Evolutionary conservation across 2,113 vertebrate species (phyloP).

Genomic region (Puma concolor): DNA sequence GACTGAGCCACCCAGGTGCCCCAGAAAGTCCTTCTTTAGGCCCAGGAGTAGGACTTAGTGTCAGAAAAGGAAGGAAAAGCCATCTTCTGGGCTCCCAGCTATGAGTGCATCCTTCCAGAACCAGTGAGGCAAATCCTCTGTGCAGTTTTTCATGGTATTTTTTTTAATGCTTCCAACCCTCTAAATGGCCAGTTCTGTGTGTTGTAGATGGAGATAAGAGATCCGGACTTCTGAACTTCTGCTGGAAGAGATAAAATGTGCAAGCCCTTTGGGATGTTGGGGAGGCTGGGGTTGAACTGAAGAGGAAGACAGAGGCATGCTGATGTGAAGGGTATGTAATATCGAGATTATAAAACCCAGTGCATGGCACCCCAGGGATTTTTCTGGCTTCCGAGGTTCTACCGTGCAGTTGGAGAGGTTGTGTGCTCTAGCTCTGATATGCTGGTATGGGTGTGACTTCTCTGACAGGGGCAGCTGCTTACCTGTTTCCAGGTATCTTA

Average conservation of each 20-base stretch:
- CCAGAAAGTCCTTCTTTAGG: neutral
- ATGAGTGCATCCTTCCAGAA: neutral
- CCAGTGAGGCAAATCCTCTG: neutral
- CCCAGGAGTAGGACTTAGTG: neutral
- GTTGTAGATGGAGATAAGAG: conserved; percentile 56
- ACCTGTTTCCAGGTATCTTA: neutral
- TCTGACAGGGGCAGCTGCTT: neutral
- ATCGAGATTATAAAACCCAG: neutral
- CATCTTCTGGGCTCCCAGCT: no score
- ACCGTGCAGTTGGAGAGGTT: accelerated
- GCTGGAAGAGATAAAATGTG: neutral
- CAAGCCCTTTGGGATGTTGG: neutral
- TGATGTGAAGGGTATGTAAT: conserved; percentile 51
- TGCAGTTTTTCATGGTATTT: neutral
- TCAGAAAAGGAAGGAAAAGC: neutral
- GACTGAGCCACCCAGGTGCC: no score
- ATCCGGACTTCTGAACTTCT: neutral
- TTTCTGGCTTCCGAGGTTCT: neutral
- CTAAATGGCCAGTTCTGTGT: neutral
- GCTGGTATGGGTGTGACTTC: neutral
- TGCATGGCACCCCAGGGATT: accelerated
- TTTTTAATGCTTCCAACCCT: neutral
- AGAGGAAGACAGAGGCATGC: neutral
- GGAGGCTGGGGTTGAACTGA: neutral
- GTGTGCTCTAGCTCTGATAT: neutral